Evolutionary conservation across 1,140 invertebrate genomes (phyloP).

Genomic region (Zaprionus camerounensis): DNA sequence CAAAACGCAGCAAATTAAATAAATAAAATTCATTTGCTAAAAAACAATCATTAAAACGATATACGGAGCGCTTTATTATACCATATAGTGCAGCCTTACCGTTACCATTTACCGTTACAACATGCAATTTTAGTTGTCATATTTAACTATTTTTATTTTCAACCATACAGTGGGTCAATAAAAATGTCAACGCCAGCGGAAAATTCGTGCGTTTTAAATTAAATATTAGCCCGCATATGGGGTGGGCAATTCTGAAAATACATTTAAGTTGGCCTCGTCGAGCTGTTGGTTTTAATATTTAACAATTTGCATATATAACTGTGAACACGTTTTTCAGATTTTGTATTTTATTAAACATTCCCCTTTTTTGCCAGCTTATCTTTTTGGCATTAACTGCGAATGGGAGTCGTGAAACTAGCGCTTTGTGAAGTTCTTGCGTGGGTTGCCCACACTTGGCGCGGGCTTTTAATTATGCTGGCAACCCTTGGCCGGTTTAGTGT

Average conservation of each 20-base stretch:
- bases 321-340: conserved; percentile 35
- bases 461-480: conserved; percentile 74
- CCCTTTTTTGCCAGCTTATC: conserved; percentile 49
- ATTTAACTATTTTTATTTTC: conserved; percentile 28
- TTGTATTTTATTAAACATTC: conserved; percentile 13
- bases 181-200: conserved; percentile 71
- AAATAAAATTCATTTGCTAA: conserved; percentile 70
- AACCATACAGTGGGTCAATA: conserved; percentile 57
- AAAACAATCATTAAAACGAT: conserved; percentile 51
- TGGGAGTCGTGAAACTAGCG: conserved; percentile 40
- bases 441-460: conserved; percentile 48
- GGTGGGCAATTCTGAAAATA: conserved; percentile 21
- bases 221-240: conserved; percentile 53
- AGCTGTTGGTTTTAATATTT: conserved; percentile 58
- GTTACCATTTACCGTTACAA: conserved; percentile 35
- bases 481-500: conserved; percentile 50
- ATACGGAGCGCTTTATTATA: conserved; percentile 25
- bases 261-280: conserved; percentile 31
- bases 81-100: conserved; percentile 21
- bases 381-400: conserved; percentile 58
- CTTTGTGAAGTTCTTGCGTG: conserved; percentile 55
- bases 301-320: conserved; percentile 54
- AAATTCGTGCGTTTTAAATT: conserved; percentile 65
- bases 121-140: conserved; percentile 68
- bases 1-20: conserved; percentile 72